Evolutionary conservation across 2,113 vertebrate species (phyloP).

Genomic region (Pelmatolapia mariae): DNA sequence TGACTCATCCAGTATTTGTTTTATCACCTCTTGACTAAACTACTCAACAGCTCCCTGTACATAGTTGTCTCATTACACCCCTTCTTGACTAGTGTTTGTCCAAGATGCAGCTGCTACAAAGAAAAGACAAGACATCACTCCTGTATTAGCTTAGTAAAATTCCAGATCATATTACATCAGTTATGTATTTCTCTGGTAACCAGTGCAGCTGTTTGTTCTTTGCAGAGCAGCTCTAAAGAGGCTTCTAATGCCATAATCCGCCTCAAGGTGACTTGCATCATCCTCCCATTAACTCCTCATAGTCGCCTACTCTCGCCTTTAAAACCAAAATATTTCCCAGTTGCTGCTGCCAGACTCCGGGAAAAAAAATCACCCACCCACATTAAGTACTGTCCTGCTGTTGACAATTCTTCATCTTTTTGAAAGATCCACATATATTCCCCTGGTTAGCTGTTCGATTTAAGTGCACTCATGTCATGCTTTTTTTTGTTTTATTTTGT

Average conservation of each 20-base stretch:
- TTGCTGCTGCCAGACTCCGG: neutral
- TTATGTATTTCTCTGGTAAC: neutral
- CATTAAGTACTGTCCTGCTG: neutral
- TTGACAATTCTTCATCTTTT: neutral
- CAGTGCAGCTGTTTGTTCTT: neutral
- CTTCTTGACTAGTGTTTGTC: neutral
- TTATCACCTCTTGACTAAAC: neutral
- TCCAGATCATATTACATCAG: neutral
- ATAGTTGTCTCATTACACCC: neutral
- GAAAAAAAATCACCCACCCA: neutral
- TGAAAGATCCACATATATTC: neutral
- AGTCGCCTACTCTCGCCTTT: neutral
- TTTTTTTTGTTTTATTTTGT: neutral
- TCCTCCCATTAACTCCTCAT: neutral
- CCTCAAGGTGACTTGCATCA: neutral
- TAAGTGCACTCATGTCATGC: neutral
- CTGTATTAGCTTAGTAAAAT: neutral
- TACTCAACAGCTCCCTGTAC: neutral
- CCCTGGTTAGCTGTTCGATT: neutral
- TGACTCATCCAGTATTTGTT: neutral
- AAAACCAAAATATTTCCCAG: neutral
- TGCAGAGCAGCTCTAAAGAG: neutral
- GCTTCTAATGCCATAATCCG: neutral
- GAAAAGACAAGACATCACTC: neutral
- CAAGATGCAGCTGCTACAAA: neutral